These are phyloP conservation scores for Potamilus streckersoni DNA, from an alignment of 1,140 invertebrate species.

Conservation along the genomic window DNA sequence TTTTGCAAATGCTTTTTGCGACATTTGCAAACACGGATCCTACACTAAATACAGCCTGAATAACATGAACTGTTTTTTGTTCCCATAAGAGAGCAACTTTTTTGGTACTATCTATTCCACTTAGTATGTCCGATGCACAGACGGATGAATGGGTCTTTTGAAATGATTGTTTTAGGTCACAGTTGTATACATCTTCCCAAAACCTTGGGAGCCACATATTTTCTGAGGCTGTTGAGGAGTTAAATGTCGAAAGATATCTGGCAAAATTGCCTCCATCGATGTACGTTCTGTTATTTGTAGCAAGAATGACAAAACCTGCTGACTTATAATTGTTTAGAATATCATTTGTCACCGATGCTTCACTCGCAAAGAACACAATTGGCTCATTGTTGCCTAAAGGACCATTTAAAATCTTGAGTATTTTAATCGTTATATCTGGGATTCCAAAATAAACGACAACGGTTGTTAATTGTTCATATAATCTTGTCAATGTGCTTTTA, in stretches of 20 bases:
- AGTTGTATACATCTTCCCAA: constrained; percentile 39
- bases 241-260: constrained; percentile 26
- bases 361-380: constrained; percentile 47
- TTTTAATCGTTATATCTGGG: constrained; percentile 33
- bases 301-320: constrained; percentile 26
- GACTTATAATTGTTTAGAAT: constrained; percentile 17
- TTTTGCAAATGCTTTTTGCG: too few relatives aligned
- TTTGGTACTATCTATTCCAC: constrained; percentile 1
- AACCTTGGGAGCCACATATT: constrained; percentile 42
- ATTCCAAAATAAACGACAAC: constrained; percentile 41
- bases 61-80: constrained; percentile 42
- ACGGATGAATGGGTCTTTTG: constrained; percentile 21
- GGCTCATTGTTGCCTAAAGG: neutral
- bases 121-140: neutral
- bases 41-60: constrained; percentile 39
- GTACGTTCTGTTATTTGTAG: constrained; percentile 30
- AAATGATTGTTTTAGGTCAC: constrained; percentile 37
- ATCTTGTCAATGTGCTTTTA: constrained; percentile 3
- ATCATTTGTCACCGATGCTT: constrained; percentile 42
- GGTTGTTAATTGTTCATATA: constrained; percentile 26
- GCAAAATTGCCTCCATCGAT: neutral
- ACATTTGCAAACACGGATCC: too few relatives aligned
- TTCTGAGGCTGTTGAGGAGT: neutral
- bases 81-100: constrained; percentile 16
- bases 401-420: constrained; percentile 27